Base-by-base conservation (phyloP, 2,888 invertebrate species). In the Ptilodon capucinus region DNA sequence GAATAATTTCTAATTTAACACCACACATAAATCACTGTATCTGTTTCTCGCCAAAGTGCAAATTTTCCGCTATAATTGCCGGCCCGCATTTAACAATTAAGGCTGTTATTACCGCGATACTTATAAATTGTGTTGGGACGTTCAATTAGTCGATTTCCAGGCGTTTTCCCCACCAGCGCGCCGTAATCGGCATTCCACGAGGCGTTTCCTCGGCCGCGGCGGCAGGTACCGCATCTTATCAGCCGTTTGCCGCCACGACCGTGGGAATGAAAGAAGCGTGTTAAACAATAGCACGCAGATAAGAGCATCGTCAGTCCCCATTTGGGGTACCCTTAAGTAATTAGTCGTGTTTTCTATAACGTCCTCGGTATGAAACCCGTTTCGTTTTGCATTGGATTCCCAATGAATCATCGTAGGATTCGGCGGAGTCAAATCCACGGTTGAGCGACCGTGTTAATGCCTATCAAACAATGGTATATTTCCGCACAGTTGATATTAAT, bases 251-350 rank as follows among this genome's bases (percentile, higher is more conserved):
- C 73, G 75, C 68, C 76, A 64, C 80, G 81, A 84, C 80, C 91
- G 91, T 90, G 90, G 91, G 90, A 91, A 89, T 84, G 76, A 89
- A 86, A 84, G 83, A 85, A 81, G 78, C 84, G 80, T 80, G 86
- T 91, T 87, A 88, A 90, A 90, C 90, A 90, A 90, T 91, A 81
- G 86, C 77, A 65, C 44, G 52, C 66, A 90, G 91, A 90, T 90
- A 90, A 90, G 81, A 82, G 61, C 79, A 74, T 75, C 79, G 82
- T 76, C 85, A 82, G 84, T 81, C 81, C 81, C 80, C 84, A 82
- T 86, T 89, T 82, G 79, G 85, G 83, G 82, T 83, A 80, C 80
- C 79, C 79, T 70, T 76, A 68, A 79, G 76, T 82, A 84, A 84
- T 86, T 87, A 77, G 72, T 71, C 68, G 69, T 76, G 77, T 84